These are phyloP conservation scores for Ellobius talpinus DNA, from an alignment of 2,113 vertebrate species.

Conservation along the genomic window DNA sequence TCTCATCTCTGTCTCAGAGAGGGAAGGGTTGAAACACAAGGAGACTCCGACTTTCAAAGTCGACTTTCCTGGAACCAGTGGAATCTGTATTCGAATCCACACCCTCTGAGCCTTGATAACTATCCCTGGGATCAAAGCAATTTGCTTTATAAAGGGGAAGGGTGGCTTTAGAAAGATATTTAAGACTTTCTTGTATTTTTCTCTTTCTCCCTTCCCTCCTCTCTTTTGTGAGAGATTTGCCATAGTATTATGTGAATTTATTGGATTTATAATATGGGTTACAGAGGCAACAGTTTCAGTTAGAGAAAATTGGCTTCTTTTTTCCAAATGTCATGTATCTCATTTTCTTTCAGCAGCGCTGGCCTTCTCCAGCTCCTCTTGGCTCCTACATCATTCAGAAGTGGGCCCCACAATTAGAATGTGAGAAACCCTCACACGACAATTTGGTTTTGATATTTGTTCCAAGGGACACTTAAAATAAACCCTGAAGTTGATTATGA, in stretches of 20 bases:
- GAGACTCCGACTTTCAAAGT: constrained; percentile 9
- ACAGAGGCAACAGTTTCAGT: constrained; percentile 88
- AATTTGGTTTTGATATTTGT: constrained; percentile 86
- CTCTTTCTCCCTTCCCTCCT: background rate
- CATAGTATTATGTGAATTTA: constrained; percentile 86
- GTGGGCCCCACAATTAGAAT: constrained; percentile 87
- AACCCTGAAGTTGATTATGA: constrained; percentile 80
- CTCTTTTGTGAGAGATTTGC: constrained; percentile 82
- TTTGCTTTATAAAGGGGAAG: constrained; percentile 46
- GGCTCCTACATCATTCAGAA: constrained; percentile 87
- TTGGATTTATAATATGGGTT: constrained; percentile 88
- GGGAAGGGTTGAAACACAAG: background rate
- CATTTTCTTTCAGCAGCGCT: constrained; percentile 85
- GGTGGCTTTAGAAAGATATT: constrained; percentile 49
- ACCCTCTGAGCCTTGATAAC: background rate
- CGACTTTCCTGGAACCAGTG: background rate
- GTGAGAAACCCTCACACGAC: constrained; percentile 85
- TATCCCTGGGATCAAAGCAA: constrained; percentile 18
- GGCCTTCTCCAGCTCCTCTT: constrained; percentile 84
- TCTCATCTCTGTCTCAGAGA: background rate
- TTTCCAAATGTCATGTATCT: constrained; percentile 91
- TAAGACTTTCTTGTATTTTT: constrained; percentile 30
- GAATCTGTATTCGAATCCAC: constrained; percentile 17
- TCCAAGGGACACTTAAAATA: constrained; percentile 85
- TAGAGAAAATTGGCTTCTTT: constrained; percentile 89